Percentiles rank a stretch among this genome's conserved stretches.
phyloP scores from a whole-genome alignment of 2,888 invertebrate genomes.

The Adineta ricciae region DNA sequence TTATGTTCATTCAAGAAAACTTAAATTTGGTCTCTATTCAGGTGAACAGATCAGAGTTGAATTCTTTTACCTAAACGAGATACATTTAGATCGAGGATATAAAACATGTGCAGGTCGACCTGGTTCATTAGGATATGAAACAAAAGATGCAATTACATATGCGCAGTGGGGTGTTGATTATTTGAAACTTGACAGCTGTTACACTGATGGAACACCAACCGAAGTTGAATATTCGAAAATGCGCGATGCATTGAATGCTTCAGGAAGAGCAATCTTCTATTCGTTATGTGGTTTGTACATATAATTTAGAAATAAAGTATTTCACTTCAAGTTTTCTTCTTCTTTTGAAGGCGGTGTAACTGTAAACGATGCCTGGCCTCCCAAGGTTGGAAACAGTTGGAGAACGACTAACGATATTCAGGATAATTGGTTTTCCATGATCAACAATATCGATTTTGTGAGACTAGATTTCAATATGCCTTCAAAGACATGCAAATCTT shows the following conservation, averaged over 20 bases:
- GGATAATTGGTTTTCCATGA: not conserved
- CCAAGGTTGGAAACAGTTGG: not conserved
- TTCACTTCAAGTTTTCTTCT: not conserved
- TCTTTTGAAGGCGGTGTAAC: not conserved
- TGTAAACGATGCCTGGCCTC: not conserved
- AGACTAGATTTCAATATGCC: too few species aligned
- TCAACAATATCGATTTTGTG: not conserved
- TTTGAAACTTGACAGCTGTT: not conserved
- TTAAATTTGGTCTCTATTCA: not conserved
- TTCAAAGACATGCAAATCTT: not conserved
- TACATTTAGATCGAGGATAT: not conserved
- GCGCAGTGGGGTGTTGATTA: not conserved
- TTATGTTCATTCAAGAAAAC: not conserved
- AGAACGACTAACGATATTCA: not conserved
- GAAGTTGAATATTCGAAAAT: not conserved
- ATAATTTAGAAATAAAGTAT: too few species aligned
- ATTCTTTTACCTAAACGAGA: too few species aligned
- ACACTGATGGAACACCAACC: not conserved
- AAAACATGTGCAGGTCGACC: not conserved
- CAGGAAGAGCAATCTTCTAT: not conserved
- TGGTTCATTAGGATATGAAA: not conserved
- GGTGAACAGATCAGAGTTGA: not conserved
- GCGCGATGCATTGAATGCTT: not conserved
- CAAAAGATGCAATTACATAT: not conserved
- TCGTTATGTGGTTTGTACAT: not conserved